Base-by-base conservation (phyloP, 2,888 invertebrate genomes). In the Axea sp. region DNA sequence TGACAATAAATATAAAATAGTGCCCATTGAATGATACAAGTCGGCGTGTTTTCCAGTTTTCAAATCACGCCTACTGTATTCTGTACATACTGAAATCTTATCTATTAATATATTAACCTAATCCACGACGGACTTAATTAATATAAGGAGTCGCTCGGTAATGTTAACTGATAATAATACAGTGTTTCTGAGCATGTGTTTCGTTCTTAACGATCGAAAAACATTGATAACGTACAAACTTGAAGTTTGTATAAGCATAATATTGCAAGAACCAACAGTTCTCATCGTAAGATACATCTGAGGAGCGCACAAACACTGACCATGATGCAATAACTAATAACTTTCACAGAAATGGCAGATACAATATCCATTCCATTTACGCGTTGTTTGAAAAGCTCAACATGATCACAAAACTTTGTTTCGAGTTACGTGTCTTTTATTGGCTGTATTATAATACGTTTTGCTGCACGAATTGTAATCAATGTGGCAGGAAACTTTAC, bases 101-200 rank as follows among this genome's bases (percentile, higher is more conserved):
- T 49, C 62, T 15, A 9, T 12, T 11, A 6, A 33, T 26, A 19
- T 41, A 59, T 55, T 51, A 28, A 45, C 39, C 59, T 37, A 53
- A 60, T 49, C 45, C 17, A 24, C 14, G 7, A 3, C 12, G 22
- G 5, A 19, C 11, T 57, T 69, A 67, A 69, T 75, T 67, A 67
- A 71, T 71, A 59, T 67, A 71, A 67, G 59, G 53, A 57, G 55
- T 45, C 45, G 69, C 57, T 67, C 57, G 65, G 49, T 62, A 49
- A 67, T 62, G 62, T 67, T 64, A 51, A 71, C 55, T 71, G 71
- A 72, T 71, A 75, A 75, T 68, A 72, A 59, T 55, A 47, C 69
- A 65, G 41, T 17, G 35, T 55, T 39, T 8, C 31, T 19, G 26
- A 53, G 69, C 71, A 65, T 75, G 64, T 67, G 69, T 60, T 43